Evolutionary conservation across 1,140 invertebrate genomes (phyloP).

Genomic region (Pantala flavescens): DNA sequence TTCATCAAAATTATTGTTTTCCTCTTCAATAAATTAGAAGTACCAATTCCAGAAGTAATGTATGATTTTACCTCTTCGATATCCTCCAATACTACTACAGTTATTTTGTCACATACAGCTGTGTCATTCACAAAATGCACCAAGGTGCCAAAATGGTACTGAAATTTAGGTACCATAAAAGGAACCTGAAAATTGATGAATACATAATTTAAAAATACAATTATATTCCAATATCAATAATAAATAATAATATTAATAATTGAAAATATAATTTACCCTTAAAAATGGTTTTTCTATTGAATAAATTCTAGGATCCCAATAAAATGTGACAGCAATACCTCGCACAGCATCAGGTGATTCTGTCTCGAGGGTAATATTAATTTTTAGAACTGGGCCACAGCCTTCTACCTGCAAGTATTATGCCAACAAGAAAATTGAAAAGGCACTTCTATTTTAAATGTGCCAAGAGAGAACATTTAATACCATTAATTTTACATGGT

Average conservation of each 20-base stretch:
- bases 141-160: not conserved
- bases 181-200: not conserved
- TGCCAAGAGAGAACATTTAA: too few relatives aligned
- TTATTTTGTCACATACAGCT: not conserved
- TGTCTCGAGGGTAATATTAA: not conserved
- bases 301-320: not conserved
- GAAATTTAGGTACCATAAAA: not conserved
- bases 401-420: not conserved
- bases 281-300: not conserved
- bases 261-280: not conserved
- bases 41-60: too few relatives aligned
- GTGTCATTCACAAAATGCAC: not conserved
- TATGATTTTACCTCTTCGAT: too few relatives aligned
- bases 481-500: too few relatives aligned
- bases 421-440: too few relatives aligned
- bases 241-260: not conserved
- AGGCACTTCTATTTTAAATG: too few relatives aligned
- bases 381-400: not conserved
- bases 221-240: not conserved
- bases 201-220: not conserved
- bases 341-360: not conserved
- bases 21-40: too few relatives aligned
- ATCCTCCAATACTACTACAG: not conserved
- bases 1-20: too few relatives aligned
- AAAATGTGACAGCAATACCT: not conserved